Evolutionary conservation across 1,140 invertebrate species (phyloP), one percentile per base, ranked within the genome.

Genomic region (honey bee (Apis mellifera)): DNA sequence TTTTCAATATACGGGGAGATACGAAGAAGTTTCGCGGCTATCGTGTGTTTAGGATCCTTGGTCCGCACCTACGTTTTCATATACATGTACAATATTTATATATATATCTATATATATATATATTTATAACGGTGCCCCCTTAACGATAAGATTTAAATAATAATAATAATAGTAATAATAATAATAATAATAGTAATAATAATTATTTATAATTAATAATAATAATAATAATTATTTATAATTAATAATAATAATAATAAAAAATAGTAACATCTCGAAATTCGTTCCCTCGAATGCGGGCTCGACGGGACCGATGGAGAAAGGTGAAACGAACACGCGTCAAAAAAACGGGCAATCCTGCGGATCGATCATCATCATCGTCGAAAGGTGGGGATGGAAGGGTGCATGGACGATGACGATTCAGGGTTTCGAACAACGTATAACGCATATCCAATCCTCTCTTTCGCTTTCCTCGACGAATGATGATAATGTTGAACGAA

Each of bases 181-280:
- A 60, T 73, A 64, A 54, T n/a, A 60, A 32, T 54, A 70, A 62
- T 23, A 60, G 48, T 48, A 60, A 73, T 66, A 66, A 21, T 68
- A 21, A 68, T 68, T 66, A 75, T 42, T 42, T 42, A 42, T 42
- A 42, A 42, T 42, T 42, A 42, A 42, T 42, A 42, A 42, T 42
- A 32, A 32, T 32, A 32, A 32, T 32, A 42, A 42, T 42, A 42
- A 42, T 42, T 66, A 75, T 42, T 42, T 42, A 42, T 42, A 42
- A 42, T 42, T 42, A 42, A 42, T 42, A 42, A 42, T 42, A 32
- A 32, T 32, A 42, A 42, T 42, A 42, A 42, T 42, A 57, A 77
- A 82, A 82, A 82, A 78, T 82, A 82, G 81, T 83, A 78, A 83
- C 81, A 78, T 83, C 68, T 68, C 26, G 26, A 65, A 59, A 50